A percentile compares a stretch with the other conserved stretches of the same genome.
Evolutionary conservation across 1,140 invertebrate genomes (phyloP).

Genomic region (Cyphomyrmex costatus): DNA sequence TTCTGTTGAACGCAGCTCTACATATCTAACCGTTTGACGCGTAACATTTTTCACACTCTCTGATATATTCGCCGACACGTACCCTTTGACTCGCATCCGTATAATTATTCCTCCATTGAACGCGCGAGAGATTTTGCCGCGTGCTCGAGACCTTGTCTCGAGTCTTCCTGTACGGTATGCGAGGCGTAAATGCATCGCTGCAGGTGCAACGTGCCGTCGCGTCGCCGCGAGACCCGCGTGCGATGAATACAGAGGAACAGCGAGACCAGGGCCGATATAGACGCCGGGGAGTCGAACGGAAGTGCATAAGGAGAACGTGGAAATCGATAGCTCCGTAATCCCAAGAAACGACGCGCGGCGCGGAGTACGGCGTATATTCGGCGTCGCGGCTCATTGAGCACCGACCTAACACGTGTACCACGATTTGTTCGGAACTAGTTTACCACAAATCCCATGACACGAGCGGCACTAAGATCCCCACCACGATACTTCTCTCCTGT

Average conservation of each 20-base stretch:
- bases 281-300: conserved; percentile 35
- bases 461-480: background rate
- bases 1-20: no score
- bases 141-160: conserved; percentile 52
- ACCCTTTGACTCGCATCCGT: background rate
- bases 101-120: conserved; percentile 27
- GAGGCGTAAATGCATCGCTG: conserved; percentile 17
- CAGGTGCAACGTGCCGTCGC: conserved; percentile 33
- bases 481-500: background rate
- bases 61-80: background rate
- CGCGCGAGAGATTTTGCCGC: conserved; percentile 16
- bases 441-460: background rate
- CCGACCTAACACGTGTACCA: conserved; percentile 34
- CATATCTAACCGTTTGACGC: background rate
- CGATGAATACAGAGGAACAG: conserved; percentile 41
- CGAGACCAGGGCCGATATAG: background rate
- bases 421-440: background rate
- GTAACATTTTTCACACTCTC: background rate
- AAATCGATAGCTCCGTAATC: conserved; percentile 41
- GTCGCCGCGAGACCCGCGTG: conserved; percentile 35
- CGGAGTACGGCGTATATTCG: conserved; percentile 22
- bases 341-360: background rate
- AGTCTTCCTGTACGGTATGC: background rate
- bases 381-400: background rate
- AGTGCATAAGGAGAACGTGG: conserved; percentile 33